A percentile compares a stretch with the other conserved stretches of the same genome.
Conservation (phyloP, 2,113 vertebrate species). For the Neopipo cinnamomea region DNA sequence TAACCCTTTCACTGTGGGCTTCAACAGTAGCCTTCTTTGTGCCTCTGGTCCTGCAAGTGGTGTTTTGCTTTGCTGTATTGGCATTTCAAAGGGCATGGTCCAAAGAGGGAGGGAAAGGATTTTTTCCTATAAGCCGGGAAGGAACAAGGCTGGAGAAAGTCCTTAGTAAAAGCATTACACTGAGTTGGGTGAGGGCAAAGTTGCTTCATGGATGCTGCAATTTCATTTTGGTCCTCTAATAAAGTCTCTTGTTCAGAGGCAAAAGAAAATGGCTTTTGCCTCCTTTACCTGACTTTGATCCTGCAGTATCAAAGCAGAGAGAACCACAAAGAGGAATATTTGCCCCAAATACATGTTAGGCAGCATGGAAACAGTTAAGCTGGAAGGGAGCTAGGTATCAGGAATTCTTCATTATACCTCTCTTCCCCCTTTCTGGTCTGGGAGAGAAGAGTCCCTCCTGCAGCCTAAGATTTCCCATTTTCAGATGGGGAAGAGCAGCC, state of each 20-base stretch:
- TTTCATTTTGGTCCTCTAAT: not conserved
- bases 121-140: not conserved
- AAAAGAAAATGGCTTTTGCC: not conserved
- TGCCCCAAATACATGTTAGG: not conserved
- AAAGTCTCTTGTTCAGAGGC: not conserved
- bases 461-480: not conserved
- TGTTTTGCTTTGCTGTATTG: not conserved
- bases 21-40: not conserved
- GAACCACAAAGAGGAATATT: not conserved
- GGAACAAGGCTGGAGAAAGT: not conserved
- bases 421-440: not conserved
- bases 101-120: not conserved
- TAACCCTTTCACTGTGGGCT: constrained; percentile 16
- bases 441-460: not conserved
- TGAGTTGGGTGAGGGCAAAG: not conserved
- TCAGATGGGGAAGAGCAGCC: not conserved
- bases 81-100: not conserved
- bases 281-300: not conserved
- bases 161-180: not conserved
- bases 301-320: not conserved
- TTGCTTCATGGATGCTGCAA: not conserved
- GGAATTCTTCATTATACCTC: not conserved
- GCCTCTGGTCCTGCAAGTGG: not conserved
- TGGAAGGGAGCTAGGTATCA: not conserved
- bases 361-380: not conserved